Base-by-base conservation (phyloP, 2,888 invertebrate species). In the Conus canariensis region DNA sequence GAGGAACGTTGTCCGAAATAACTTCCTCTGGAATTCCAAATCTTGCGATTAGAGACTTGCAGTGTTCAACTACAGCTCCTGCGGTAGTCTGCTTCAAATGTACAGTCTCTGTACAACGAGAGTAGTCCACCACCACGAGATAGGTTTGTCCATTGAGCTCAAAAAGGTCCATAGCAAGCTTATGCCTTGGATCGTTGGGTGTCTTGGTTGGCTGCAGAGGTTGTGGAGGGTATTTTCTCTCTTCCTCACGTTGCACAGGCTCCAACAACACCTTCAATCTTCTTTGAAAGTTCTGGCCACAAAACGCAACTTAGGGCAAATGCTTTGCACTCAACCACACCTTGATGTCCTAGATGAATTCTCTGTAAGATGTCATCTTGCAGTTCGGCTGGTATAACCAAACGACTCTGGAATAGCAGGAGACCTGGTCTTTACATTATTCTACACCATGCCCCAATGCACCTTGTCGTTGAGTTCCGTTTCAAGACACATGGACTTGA, bases 101-200 rank as follows among this genome's bases (percentile, higher is more conserved):
- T 9, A 45, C 30, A 30, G 45, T 80, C 30, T 80, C 80, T 80
- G 30, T 80, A 25, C 74, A 90, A 45, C 85, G 70, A 19, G 70
- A 85, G 74, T 90, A 90, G 60, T 90, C 90, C 9, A 89, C 88
- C 14, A 89, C 67, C 12, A 80, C 25, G 10, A 88, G 80, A 45
- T 86, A 87, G 9, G 16, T n/a, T 12, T 59, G 22, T 3, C 86
- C 74, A 9, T 89, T 85, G 16, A 59, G 45, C 14, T 89, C 56
- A 58, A 80, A 45, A 30, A 45, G 8, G n/a, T 80, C 80, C 80
- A 80, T 30, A 30, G 14, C 80, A n/a, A 80, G 9, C 19, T 19
- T 45, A 16, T 83, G 83, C 83, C 83, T 56, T 83, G 83, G 83
- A 30, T 83, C 56, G 83, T 58, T 58, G 56, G 83, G 83, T 16